A percentile compares a stretch with the other conserved stretches of the same genome.
Evolutionary conservation across 2,888 invertebrate genomes (phyloP).

Genomic region (Timema cristinae): DNA sequence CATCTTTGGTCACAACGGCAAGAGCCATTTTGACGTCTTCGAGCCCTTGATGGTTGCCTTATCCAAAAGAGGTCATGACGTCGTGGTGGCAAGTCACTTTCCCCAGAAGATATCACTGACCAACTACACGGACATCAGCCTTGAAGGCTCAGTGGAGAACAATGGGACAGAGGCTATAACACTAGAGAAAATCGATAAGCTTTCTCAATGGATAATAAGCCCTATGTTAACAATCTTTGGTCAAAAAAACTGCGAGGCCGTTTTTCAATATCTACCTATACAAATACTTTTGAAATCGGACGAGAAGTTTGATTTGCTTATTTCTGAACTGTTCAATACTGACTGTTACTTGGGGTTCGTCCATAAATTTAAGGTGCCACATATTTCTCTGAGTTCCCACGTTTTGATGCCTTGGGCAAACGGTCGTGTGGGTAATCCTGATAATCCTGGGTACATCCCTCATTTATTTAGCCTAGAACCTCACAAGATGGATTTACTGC

Average conservation of each 20-base stretch:
- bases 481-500: conserved; percentile 22
- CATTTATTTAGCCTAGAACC: conserved; percentile 41
- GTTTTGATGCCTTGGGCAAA: conserved; percentile 60
- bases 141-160: conserved; percentile 15
- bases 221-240: neutral
- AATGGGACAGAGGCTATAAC: neutral
- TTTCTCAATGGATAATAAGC: neutral
- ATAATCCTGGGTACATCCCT: conserved; percentile 56
- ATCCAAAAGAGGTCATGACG: conserved; percentile 21
- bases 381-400: conserved; percentile 56
- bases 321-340: conserved; percentile 67
- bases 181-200: neutral
- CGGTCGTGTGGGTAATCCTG: conserved; percentile 54
- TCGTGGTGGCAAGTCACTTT: conserved; percentile 25
- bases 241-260: neutral
- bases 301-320: conserved; percentile 58
- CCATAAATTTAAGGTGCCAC: conserved; percentile 54
- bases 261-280: neutral
- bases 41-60: conserved; percentile 23
- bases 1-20: conserved; percentile 25
- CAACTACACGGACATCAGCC: conserved; percentile 26
- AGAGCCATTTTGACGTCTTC: conserved; percentile 26
- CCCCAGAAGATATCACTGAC: conserved; percentile 16
- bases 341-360: conserved; percentile 67
- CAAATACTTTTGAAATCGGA: conserved; percentile 10